These are phyloP conservation scores for Chrysomela aeneicollis DNA, from an alignment of 2,888 invertebrate genomes.

Conservation along the genomic window DNA sequence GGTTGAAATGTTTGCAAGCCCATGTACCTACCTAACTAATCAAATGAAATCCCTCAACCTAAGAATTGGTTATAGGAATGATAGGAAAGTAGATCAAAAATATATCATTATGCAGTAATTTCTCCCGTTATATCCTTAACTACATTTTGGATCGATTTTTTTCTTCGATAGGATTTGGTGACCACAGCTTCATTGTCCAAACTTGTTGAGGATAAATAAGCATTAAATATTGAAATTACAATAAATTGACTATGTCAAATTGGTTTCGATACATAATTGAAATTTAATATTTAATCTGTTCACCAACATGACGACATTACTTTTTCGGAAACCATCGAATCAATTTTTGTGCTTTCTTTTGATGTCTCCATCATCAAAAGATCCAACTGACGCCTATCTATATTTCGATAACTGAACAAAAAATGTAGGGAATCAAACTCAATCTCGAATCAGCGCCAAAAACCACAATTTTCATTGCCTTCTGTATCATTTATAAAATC, in stretches of 20 bases:
- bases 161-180: neutral
- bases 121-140: neutral
- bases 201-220: neutral
- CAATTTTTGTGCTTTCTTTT: neutral
- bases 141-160: neutral
- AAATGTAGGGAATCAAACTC: neutral
- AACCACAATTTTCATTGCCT: neutral
- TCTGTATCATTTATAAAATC: neutral
- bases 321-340: neutral
- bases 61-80: too few relatives aligned
- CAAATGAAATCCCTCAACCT: too few relatives aligned
- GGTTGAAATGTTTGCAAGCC: too few relatives aligned
- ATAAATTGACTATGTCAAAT: neutral
- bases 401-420: constrained; percentile 10
- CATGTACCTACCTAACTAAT: too few relatives aligned
- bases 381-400: neutral
- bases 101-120: neutral
- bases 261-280: neutral
- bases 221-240: constrained; percentile 1
- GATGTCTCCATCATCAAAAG: neutral
- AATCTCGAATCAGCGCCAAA: neutral
- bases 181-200: neutral
- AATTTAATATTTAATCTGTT: neutral
- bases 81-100: too few relatives aligned
- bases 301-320: neutral